Evolutionary conservation across 2,888 invertebrate genomes (phyloP), one percentile per base, ranked within the genome.

Genomic region (Cecidostiba fungosa): DNA sequence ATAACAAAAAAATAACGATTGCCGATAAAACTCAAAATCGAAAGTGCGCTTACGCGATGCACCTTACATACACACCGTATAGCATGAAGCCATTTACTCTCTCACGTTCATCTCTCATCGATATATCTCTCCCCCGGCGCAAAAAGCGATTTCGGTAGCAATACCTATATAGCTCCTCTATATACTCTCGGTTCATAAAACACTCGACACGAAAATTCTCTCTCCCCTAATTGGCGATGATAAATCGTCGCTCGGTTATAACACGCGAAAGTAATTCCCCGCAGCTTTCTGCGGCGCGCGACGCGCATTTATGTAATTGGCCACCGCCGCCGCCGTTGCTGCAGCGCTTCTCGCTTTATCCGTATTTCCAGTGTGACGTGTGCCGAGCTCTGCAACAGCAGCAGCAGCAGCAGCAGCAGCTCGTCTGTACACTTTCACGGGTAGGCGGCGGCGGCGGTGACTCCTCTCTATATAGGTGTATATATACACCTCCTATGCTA

Each of bases 381-480:
- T 39, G 77, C 59, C 43, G n/a, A 59, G 47, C 54, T 16, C 80
- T 36, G 36, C 69, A 19, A 5, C 54, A 36, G 72, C 43, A 59
- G 19, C 54, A 54, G n/a, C n/a, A n/a, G 36, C 69, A 19, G 6
- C 54, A 36, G 72, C 43, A 59, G 47, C 26, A n/a, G 32, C 39
- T 3, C 72, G 82, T 43, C 69, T n/a, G 50, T 70, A 62, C 83
- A 84, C 84, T 83, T 86, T 83, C 86, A 83, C 86, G 80, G 77
- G 86, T 86, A 86, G 82, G 85, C 85, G 85, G 82, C 86, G 85
- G 82, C 26, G 82, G 85, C 82, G 85, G 82, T 80, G 78, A 78
- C 77, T 82, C 54, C 84, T 84, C 77, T 47, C 84, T 23, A 26
- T 43, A 62, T 66, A 59, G 54, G 3, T n/a, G 2, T 47, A 77